These are phyloP conservation scores for Epinephelus coioides DNA, from an alignment of 2,797 vertebrate species.

Conservation along the genomic window DNA sequence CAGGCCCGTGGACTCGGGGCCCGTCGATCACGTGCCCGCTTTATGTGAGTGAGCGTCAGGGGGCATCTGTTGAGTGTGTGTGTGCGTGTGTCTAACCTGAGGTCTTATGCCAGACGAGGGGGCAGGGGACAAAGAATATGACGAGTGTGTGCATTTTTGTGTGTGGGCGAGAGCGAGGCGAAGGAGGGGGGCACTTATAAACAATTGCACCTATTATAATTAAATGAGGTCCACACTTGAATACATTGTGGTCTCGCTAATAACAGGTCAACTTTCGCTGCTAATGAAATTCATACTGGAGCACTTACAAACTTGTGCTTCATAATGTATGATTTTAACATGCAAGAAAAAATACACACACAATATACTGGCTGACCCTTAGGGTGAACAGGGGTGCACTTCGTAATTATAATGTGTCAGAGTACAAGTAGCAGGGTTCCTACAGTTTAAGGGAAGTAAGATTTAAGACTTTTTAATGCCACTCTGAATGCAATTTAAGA, in stretches of 20 bases:
- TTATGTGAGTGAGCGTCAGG: constrained; percentile 75
- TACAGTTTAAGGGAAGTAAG: no score
- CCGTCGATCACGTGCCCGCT: constrained; percentile 75
- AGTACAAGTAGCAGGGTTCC: background rate
- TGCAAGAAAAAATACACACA: background rate
- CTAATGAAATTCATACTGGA: constrained; percentile 41
- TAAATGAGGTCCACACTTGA: constrained; percentile 68
- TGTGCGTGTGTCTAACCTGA: constrained; percentile 70
- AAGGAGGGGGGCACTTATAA: constrained; percentile 49
- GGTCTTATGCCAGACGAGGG: constrained; percentile 72
- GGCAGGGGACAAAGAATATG: constrained; percentile 66
- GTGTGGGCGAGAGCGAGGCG: background rate
- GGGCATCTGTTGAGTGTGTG: constrained; percentile 78
- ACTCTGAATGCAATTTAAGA: no score
- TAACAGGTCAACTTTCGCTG: constrained; percentile 69
- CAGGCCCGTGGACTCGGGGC: constrained; percentile 71
- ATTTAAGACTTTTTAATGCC: no score
- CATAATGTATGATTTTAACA: constrained; percentile 8
- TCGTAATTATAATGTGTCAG: background rate
- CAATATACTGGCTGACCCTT: no score
- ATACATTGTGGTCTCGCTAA: constrained; percentile 48
- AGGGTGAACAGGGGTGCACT: background rate
- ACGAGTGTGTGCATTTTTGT: constrained; percentile 33
- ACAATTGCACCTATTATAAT: constrained; percentile 72
- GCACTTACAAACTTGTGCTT: constrained; percentile 16